Percentiles rank a stretch among this genome's conserved stretches.
Evolutionary conservation across 1,140 invertebrate species (phyloP).

Genomic region (Drosophila sproati): DNA sequence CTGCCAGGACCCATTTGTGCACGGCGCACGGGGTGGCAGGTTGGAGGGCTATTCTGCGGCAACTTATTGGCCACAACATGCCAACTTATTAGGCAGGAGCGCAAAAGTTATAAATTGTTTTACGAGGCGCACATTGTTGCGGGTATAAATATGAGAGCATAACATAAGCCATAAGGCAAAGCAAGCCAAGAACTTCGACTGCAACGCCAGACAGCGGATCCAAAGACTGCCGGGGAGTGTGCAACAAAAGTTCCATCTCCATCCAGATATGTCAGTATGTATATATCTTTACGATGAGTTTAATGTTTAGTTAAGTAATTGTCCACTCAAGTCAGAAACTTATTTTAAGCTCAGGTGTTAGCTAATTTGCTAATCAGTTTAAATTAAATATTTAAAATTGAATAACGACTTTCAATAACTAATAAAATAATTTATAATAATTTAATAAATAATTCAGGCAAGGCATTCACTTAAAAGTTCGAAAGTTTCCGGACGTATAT

Average conservation of each 20-base stretch:
- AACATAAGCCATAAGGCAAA: constrained; percentile 61
- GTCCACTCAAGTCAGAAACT: too few species aligned
- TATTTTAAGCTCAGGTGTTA: too few species aligned
- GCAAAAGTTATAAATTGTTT: constrained; percentile 82
- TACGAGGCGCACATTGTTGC: constrained; percentile 75
- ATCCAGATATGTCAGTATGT: too few species aligned
- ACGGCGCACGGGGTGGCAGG: background rate
- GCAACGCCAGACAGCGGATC: constrained; percentile 14
- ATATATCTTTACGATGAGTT: too few species aligned
- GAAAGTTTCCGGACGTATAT: background rate
- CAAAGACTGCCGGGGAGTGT: background rate
- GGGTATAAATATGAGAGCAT: constrained; percentile 57
- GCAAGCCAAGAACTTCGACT: constrained; percentile 57
- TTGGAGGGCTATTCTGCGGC: constrained; percentile 46
- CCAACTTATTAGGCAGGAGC: constrained; percentile 81
- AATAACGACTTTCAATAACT: too few species aligned
- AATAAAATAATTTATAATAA: too few species aligned
- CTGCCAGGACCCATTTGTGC: constrained; percentile 17
- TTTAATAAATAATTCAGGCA: too few species aligned
- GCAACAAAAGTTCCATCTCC: background rate
- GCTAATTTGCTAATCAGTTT: too few species aligned
- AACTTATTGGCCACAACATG: constrained; percentile 82
- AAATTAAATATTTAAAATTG: too few species aligned
- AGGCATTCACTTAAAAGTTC: too few species aligned
- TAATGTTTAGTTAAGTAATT: too few species aligned